These are phyloP conservation scores for Lepidotrigona ventralis DNA, from an alignment of 1,140 invertebrate genomes.

Conservation along the genomic window DNA sequence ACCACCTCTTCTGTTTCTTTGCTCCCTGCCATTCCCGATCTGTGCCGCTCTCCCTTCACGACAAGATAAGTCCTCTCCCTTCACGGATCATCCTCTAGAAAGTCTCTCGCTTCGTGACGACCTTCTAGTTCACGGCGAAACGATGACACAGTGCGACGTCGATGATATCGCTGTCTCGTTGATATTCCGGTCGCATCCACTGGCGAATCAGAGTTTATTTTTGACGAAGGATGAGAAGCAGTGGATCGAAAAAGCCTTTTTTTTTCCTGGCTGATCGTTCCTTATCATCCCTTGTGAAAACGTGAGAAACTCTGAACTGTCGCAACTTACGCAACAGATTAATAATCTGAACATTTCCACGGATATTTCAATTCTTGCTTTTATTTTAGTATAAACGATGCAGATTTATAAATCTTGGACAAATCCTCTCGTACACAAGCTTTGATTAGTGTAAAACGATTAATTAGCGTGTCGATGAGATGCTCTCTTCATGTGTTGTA, in stretches of 20 bases:
- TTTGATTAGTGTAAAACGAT: too few relatives aligned
- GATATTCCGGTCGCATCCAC: neutral
- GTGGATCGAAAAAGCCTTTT: neutral
- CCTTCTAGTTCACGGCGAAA: constrained; percentile 29
- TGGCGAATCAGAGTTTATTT: neutral
- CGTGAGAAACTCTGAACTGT: too few relatives aligned
- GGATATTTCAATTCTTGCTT: neutral
- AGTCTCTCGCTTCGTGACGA: constrained; percentile 38
- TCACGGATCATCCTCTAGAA: constrained; percentile 54
- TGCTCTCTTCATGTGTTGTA: too few relatives aligned
- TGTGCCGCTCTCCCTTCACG: constrained; percentile 47
- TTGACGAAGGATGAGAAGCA: neutral
- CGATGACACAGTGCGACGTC: neutral
- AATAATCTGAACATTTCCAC: too few relatives aligned
- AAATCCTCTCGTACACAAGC: too few relatives aligned
- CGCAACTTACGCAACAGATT: too few relatives aligned
- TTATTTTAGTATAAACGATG: neutral
- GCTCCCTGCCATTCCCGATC: constrained; percentile 72
- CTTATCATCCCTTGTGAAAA: too few relatives aligned
- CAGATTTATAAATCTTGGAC: neutral
- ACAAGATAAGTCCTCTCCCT: constrained; percentile 58
- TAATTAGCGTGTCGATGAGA: too few relatives aligned
- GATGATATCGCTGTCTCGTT: neutral
- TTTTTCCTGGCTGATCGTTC: too few relatives aligned
- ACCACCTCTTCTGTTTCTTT: constrained; percentile 35